Base-by-base conservation (phyloP, 2,888 invertebrate species). In the Sminthurides aquaticus region DNA sequence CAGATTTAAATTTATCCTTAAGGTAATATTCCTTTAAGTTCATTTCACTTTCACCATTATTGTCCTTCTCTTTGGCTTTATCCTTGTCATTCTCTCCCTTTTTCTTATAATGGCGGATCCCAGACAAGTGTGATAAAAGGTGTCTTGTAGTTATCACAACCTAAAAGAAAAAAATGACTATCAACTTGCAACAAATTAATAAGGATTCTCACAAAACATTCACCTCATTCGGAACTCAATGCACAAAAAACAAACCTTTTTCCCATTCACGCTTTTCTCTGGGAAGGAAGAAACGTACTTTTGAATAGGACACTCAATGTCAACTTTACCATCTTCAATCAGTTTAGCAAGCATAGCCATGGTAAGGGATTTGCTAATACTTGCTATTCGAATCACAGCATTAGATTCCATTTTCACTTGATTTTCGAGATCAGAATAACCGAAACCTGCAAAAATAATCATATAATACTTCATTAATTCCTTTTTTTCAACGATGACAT, bases 321-420 rank as follows among this genome's bases (percentile, higher is more conserved):
- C 82, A 52, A 85, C 75, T 70, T 78, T 78, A 0, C 81, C 82
- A 43, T 78, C 76, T 73, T 84, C 81, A 74, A 79, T 77, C 1
- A 82, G 76, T 71, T 79, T 79, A 25, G 81, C 84, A 55, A 82
- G 78, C 28, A 81, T 77, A 18, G 81, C 77, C 77, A 82, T 80
- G 18, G 84, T 82, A 65, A 85, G 78, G 18, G 68, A 68, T 75
- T 84, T 85, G 75, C 83, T 83, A 68, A 85, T 83, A 72, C 83
- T 83, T 49, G 84, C 85, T 63, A 85, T 84, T 43, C 84, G 76
- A 79, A 84, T 80, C 0, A 83, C 80, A 20, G 81, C 79, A 11
- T 79, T 75, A 15, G 79, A 75, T 8, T 75, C 73, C 74, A 81
- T 81, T 1, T 75, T 76, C 3, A 80, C 76, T 52, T 78, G 67